phyloP scores from a whole-genome alignment of 2,888 invertebrate genomes.

The Agriopis aurantiaria region DNA sequence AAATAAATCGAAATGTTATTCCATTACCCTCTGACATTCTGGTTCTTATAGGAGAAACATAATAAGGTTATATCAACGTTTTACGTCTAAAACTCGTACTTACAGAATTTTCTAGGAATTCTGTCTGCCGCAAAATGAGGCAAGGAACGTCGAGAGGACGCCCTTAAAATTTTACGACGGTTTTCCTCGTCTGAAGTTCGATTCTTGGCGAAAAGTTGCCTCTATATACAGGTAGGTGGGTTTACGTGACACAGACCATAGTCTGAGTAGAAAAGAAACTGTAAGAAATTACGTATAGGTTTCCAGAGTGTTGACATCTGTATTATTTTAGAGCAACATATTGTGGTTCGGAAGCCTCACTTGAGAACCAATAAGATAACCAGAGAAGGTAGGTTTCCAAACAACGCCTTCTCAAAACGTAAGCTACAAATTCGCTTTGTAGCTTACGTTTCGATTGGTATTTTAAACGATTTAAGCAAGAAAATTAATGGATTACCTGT shows the following conservation, averaged over 20 bases:
- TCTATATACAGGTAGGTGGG: conserved; percentile 1
- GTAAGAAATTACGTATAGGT: background rate
- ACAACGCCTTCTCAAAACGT: too few species aligned
- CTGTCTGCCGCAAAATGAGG: conserved; percentile 48
- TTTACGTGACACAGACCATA: conserved; percentile 6
- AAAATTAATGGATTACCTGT: too few species aligned
- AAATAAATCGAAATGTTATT: background rate
- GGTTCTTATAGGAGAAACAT: conserved; percentile 4
- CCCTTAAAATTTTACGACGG: conserved; percentile 63
- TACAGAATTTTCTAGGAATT: conserved; percentile 39
- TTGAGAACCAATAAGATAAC: too few species aligned
- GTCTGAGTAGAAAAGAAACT: background rate
- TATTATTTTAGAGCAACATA: too few species aligned
- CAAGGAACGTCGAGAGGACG: conserved; percentile 44
- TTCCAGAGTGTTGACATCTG: background rate
- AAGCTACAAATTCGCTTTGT: too few species aligned
- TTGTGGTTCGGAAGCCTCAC: too few species aligned
- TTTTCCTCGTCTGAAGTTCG: conserved; percentile 35
- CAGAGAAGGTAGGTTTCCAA: too few species aligned
- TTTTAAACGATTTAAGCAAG: too few species aligned
- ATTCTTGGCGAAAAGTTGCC: conserved; percentile 25
- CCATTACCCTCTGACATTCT: background rate
- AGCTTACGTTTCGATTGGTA: too few species aligned
- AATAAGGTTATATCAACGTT: conserved; percentile 15
- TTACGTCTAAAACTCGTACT: conserved; percentile 17